Evolutionary conservation across 2,797 vertebrate genomes (phyloP).

Genomic region (Phataginus tricuspis): DNA sequence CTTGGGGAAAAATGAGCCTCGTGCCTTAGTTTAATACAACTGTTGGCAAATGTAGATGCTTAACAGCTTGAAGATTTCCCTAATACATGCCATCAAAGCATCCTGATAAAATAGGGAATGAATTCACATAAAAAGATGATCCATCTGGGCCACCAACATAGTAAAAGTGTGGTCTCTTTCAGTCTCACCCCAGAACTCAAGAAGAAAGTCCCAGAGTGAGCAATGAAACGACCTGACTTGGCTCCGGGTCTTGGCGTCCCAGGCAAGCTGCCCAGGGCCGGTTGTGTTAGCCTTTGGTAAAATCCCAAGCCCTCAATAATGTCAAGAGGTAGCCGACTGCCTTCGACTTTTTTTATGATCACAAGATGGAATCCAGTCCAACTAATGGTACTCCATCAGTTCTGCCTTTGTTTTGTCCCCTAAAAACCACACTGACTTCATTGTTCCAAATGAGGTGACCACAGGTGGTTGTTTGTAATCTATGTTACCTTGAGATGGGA

Average conservation of each 20-base stretch:
- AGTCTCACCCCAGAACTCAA: neutral
- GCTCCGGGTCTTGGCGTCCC: neutral
- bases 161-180: constrained; percentile 10
- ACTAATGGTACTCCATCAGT: neutral
- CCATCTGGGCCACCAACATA: neutral
- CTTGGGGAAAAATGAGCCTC: neutral
- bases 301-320: constrained; percentile 15
- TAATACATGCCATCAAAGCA: neutral
- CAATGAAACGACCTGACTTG: neutral
- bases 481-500: neutral
- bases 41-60: constrained; percentile 30
- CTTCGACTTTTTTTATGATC: neutral
- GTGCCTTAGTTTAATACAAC: neutral
- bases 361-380: neutral
- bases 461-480: neutral
- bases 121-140: constrained; percentile 53
- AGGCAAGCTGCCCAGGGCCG: neutral
- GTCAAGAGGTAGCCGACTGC: neutral
- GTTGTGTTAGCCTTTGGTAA: neutral
- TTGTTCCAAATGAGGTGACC: neutral
- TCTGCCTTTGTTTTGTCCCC: neutral
- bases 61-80: constrained; percentile 53
- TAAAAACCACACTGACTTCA: neutral
- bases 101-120: constrained; percentile 62
- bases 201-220: neutral